Evolutionary conservation across 92 coral and sea anemone genomes (phyloP).

Genomic region (Paragorgia papillata): DNA sequence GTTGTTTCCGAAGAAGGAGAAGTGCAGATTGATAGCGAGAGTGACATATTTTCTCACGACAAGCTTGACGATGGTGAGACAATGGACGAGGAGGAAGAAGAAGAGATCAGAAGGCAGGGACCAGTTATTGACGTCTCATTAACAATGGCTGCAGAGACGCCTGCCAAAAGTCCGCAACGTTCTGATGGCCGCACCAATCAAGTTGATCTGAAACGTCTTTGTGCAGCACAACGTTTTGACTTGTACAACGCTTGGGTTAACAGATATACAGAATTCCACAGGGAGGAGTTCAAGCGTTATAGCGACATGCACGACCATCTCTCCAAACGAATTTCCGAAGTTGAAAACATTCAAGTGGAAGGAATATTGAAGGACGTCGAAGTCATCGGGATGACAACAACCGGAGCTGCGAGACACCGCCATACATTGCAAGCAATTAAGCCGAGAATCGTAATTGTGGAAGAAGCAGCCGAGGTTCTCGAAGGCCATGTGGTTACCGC

Average conservation of each 20-base stretch:
- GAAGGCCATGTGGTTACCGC: slow-evolving; percentile 78
- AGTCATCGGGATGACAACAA: slow-evolving; percentile 86
- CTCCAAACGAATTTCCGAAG: slow-evolving; percentile 4
- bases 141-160: neutral
- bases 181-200: neutral
- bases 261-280: slow-evolving; percentile 8
- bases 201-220: slow-evolving; percentile 18
- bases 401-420: slow-evolving; percentile 71
- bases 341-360: slow-evolving; percentile 28
- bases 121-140: neutral
- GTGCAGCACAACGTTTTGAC: slow-evolving; percentile 5
- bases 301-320: neutral
- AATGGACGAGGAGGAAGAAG: neutral
- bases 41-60: neutral
- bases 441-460: slow-evolving; percentile 69
- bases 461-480: slow-evolving; percentile 86
- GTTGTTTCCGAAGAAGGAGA: slow-evolving; percentile 27
- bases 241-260: slow-evolving; percentile 27
- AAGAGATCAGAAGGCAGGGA: slow-evolving; percentile 50
- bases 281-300: neutral
- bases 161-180: neutral
- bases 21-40: slow-evolving; percentile 33
- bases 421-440: slow-evolving; percentile 55
- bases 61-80: neutral
- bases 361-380: slow-evolving; percentile 53